Evolutionary conservation across 2,888 invertebrate species (phyloP), one percentile per base, ranked within the genome.

Genomic region (Xiphydria camelus): DNA sequence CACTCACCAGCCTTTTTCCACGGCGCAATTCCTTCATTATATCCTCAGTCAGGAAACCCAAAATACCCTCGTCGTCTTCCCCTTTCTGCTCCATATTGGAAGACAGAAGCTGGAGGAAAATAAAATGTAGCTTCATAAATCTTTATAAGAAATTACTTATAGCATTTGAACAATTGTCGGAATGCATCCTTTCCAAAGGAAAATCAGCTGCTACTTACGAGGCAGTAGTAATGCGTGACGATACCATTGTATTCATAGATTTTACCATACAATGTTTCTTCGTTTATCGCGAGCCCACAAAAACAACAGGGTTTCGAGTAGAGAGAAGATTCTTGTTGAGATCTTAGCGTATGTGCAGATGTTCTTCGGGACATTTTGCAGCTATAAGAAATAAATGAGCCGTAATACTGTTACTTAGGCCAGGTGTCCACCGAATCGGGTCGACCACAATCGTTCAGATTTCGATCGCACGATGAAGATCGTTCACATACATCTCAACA

Each of bases 191-290:
- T 12, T 9, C 15, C 7, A 2, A 14, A 40, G 12, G 18, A n/a
- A n/a, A n/a, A n/a, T n/a, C n/a, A n/a, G n/a, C n/a, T n/a, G n/a
- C n/a, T 22, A 77, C 81, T 78, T 79, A 89, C 89, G 77, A 87
- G 79, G 68, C 90, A 91, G 73, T 84, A 89, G 61, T 88, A 86
- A 68, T 91, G 90, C 2, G 85, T 85, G 23, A 81, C 76, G 18
- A 87, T 75, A 7, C 80, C 78, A 7, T 79, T 77, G 33, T 81
- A 77, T 6, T 77, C 74, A 55, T 83, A 81, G 19, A 84, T 66
- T 58, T 81, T 80, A 2, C 85, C 85, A 62, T 76, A 83, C 9
- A 76, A 70, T 4, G 80, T 45, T 59, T 83, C 83, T 55, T 83
- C 78, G 14, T 81, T 77, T 1, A 79, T 76, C 26, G 73, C 57